phyloP scores from a whole-genome alignment of 2,888 invertebrate species.

The Spodoptera exigua region DNA sequence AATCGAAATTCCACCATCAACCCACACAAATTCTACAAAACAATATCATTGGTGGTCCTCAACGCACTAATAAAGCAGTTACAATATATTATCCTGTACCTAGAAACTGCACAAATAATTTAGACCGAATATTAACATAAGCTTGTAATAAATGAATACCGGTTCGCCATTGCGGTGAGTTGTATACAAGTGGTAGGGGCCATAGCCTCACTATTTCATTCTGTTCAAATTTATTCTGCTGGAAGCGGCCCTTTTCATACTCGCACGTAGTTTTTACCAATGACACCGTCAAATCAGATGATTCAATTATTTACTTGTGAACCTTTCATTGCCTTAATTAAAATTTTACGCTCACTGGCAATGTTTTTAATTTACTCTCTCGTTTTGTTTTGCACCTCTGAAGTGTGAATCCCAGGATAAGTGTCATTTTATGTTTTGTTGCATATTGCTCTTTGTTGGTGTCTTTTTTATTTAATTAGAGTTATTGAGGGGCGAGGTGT shows the following conservation, averaged over 20 bases:
- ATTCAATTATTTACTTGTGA: constrained; percentile 81
- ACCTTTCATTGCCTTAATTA: constrained; percentile 83
- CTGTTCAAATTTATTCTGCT: constrained; percentile 74
- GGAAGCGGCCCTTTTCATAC: constrained; percentile 77
- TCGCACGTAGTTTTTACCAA: constrained; percentile 69
- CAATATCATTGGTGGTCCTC: background rate
- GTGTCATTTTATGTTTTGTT: constrained; percentile 73
- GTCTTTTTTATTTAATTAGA: constrained; percentile 52
- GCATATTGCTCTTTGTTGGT: constrained; percentile 59
- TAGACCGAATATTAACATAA: constrained; percentile 25
- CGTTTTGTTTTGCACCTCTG: constrained; percentile 85
- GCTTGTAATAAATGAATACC: constrained; percentile 11
- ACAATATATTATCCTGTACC: constrained; percentile 19
- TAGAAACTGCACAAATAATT: constrained; percentile 11
- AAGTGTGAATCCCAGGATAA: constrained; percentile 81
- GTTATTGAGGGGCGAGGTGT: constrained; percentile 31
- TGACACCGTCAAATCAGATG: constrained; percentile 83
- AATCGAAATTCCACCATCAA: no score
- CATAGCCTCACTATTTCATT: constrained; percentile 37
- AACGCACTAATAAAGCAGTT: constrained; percentile 18
- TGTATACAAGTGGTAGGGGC: constrained; percentile 56
- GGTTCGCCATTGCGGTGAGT: constrained; percentile 24
- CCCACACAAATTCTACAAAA: background rate
- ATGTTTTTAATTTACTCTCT: constrained; percentile 68
- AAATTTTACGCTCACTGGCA: constrained; percentile 81